phyloP scores from a whole-genome alignment of 2,888 invertebrate genomes.

The Lasius fuliginosus region DNA sequence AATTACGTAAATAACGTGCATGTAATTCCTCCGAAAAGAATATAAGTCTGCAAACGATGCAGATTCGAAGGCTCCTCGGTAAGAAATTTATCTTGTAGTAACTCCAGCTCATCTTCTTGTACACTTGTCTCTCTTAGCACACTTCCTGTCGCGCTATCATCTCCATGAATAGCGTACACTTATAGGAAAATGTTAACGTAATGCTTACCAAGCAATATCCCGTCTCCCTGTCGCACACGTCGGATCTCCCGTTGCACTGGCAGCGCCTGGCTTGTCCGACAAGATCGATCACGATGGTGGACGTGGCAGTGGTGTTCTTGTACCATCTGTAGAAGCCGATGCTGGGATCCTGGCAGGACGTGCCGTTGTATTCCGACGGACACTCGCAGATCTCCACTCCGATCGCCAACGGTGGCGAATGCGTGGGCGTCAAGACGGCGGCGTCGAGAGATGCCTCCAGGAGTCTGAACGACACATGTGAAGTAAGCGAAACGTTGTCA shows the following conservation, averaged over 20 bases:
- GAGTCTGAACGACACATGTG: constrained; percentile 86
- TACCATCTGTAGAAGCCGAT: constrained; percentile 94
- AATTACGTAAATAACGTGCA: neutral
- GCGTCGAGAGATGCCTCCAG: constrained; percentile 94
- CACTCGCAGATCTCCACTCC: constrained; percentile 96
- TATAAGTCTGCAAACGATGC: neutral
- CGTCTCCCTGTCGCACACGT: constrained; percentile 93
- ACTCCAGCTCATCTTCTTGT: constrained; percentile 20
- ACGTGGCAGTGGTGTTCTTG: constrained; percentile 87
- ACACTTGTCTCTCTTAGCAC: constrained; percentile 25
- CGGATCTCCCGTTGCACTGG: constrained; percentile 93
- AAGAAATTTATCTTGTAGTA: constrained; percentile 28
- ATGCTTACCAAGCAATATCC: constrained; percentile 92
- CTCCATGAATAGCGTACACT: constrained; percentile 24
- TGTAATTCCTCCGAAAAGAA: neutral
- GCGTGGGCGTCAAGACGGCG: constrained; percentile 90
- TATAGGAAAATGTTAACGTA: constrained; percentile 38
- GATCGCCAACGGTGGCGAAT: constrained; percentile 90
- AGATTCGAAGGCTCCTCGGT: neutral
- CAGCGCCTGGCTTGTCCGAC: constrained; percentile 94
- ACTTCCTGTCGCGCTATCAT: constrained; percentile 43
- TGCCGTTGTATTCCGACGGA: constrained; percentile 92
- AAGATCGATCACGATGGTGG: constrained; percentile 92
- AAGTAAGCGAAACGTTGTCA: neutral
- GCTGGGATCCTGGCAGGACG: constrained; percentile 96